Evolutionary conservation across 2,888 invertebrate genomes (phyloP).

Genomic region (Heliconius ismenius): DNA sequence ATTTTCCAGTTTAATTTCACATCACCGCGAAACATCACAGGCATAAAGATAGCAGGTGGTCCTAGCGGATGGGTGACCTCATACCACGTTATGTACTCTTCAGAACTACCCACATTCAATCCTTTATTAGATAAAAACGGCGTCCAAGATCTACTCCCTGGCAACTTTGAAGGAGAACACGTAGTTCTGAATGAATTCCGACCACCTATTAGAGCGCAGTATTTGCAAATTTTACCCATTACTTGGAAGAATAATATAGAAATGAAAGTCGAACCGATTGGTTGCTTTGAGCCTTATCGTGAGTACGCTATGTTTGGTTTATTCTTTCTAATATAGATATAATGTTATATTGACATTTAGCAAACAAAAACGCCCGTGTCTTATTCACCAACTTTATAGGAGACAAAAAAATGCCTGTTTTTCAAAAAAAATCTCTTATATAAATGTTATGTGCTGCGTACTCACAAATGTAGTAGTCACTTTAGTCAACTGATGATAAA

Average conservation of each 20-base stretch:
- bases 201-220: constrained; percentile 87
- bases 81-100: constrained; percentile 88
- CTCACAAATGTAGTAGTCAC: too few species aligned
- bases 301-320: constrained; percentile 49
- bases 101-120: constrained; percentile 84
- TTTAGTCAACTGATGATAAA: too few species aligned
- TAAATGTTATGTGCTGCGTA: too few species aligned
- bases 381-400: too few species aligned
- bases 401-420: too few species aligned
- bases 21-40: constrained; percentile 88
- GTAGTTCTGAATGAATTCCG: constrained; percentile 85
- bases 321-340: background rate
- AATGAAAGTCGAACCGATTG: constrained; percentile 88
- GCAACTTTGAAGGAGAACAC: constrained; percentile 85
- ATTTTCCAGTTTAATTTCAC: constrained; percentile 87
- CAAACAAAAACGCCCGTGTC: too few species aligned
- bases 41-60: constrained; percentile 88
- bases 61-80: constrained; percentile 87
- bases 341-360: background rate
- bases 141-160: constrained; percentile 84
- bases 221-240: constrained; percentile 86
- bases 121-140: constrained; percentile 78
- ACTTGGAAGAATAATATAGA: constrained; percentile 89
- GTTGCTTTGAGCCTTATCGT: constrained; percentile 88
- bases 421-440: too few species aligned